Evolutionary conservation across 2,113 vertebrate species (phyloP), one percentile per base, ranked within the genome.

Genomic region (Ascaphus truei): DNA sequence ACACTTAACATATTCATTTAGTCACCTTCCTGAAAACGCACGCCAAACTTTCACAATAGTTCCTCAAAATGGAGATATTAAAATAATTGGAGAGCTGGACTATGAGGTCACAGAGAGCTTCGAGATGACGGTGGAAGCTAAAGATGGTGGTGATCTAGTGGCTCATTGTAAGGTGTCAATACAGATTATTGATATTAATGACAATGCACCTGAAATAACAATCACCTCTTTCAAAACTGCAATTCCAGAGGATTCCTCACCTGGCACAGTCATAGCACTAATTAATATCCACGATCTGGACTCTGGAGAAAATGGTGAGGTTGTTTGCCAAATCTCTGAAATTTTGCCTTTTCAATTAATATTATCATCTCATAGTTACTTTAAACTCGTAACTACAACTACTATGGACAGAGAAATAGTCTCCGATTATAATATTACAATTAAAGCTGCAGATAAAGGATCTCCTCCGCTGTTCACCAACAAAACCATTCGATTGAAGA

Each of bases 261-360:
- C 73, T 18, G 81, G 78, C 52, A 83, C 77, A 1, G 62, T 83
- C 43, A 62, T 88, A 26, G 84, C 78, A 13, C 75, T 89, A 43
- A 67, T 89, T 56, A 83, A 81, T 73, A 77, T 85, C 7, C 53
- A 50, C 27, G 83, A 87, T 63, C 53, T n/a, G 18, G 85, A 89
- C 68, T 87, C 81, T 64, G 81, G 73, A 18, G 64, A 79, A 37
- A 84, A 87, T 52, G 82, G 81, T 1, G 16, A 82, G 29, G 60
- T 89, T 13, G 26, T 18, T 0, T 89, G 85, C 20, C 39, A 72
- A 6, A 71, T 88, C 33, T 72, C 58, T 18, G 73, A 79, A 33
- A 63, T 72, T 4, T 2, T 78, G 9, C 79, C 85, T 1, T 88
- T 90, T 62, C 72, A 78, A 31, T 75, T 89, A 61, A 75, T 74